A percentile compares a stretch with the other conserved stretches of the same genome.
phyloP scores from a whole-genome alignment of 2,113 vertebrate species.

The Jaculus jaculus region DNA sequence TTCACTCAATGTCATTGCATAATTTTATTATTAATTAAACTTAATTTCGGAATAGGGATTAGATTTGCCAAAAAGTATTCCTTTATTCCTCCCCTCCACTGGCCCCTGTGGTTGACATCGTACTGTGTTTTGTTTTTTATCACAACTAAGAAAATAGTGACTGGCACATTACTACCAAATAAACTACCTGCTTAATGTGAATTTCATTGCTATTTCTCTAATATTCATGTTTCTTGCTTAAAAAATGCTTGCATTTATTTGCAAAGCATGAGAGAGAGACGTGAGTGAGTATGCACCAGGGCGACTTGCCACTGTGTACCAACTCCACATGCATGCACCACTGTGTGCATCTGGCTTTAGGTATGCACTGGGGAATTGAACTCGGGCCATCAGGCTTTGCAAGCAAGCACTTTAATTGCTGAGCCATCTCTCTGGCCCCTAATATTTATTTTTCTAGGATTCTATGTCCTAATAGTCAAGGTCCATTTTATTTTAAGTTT shows the following conservation, averaged over 20 bases:
- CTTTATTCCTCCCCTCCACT: background rate
- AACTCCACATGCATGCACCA: too few relatives aligned
- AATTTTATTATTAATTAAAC: background rate
- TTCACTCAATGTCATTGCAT: background rate
- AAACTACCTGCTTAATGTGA: background rate
- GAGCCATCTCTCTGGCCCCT: too few relatives aligned
- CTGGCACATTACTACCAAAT: background rate
- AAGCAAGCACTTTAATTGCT: too few relatives aligned
- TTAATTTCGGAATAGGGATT: background rate
- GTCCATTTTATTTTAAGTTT: slow-evolving; percentile 36
- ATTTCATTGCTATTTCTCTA: background rate
- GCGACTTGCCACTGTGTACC: too few relatives aligned
- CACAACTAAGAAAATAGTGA: background rate
- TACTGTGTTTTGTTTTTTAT: background rate
- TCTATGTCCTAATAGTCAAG: background rate
- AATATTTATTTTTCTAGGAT: background rate
- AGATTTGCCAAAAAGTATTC: background rate
- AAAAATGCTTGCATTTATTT: too few relatives aligned
- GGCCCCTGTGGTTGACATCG: background rate
- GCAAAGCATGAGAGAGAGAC: too few relatives aligned
- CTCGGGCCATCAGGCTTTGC: too few relatives aligned
- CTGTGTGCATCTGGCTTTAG: too few relatives aligned
- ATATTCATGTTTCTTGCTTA: background rate
- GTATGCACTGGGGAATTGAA: too few relatives aligned
- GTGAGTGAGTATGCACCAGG: too few relatives aligned